phyloP scores from a whole-genome alignment of 2,797 vertebrate species.

The Gallinago solitaria region DNA sequence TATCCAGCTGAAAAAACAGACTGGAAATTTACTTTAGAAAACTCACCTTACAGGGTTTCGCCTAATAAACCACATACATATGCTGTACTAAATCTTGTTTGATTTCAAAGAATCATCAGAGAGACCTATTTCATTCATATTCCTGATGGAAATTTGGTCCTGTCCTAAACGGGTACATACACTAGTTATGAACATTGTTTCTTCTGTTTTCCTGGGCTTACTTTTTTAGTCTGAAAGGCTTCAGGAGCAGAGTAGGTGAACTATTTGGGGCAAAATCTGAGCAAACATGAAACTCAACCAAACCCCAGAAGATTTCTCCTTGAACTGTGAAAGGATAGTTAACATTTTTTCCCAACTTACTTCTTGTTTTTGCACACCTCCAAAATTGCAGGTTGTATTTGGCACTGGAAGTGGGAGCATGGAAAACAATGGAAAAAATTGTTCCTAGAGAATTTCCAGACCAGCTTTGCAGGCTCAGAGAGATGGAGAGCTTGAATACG shows the following conservation, averaged over 20 bases:
- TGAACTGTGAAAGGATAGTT: background rate
- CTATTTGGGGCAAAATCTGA: background rate
- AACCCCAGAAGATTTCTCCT: background rate
- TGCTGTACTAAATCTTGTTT: slow-evolving; percentile 59
- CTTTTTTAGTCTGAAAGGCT: slow-evolving; percentile 35
- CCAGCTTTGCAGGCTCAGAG: background rate
- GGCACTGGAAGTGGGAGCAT: background rate
- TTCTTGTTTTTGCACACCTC: slow-evolving; percentile 42
- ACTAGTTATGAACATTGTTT: slow-evolving; percentile 22
- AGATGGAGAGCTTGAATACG: background rate
- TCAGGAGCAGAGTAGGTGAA: background rate
- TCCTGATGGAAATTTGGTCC: slow-evolving; percentile 34
- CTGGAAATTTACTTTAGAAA: slow-evolving; percentile 74
- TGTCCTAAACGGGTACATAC: background rate
- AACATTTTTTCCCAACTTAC: background rate
- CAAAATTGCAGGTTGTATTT: slow-evolving; percentile 7
- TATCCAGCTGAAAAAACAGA: slow-evolving; percentile 80
- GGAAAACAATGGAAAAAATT: slow-evolving; percentile 40
- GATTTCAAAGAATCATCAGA: slow-evolving; percentile 58
- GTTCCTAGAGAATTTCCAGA: slow-evolving; percentile 17
- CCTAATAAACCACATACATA: slow-evolving; percentile 69
- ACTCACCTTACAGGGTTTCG: slow-evolving; percentile 76
- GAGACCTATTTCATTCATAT: slow-evolving; percentile 59
- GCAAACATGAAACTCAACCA: background rate
- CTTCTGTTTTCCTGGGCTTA: slow-evolving; percentile 40